A percentile compares a stretch with the other conserved stretches of the same genome.
Evolutionary conservation across 1,140 invertebrate species (phyloP).

Genomic region (Bombus pyrosoma): DNA sequence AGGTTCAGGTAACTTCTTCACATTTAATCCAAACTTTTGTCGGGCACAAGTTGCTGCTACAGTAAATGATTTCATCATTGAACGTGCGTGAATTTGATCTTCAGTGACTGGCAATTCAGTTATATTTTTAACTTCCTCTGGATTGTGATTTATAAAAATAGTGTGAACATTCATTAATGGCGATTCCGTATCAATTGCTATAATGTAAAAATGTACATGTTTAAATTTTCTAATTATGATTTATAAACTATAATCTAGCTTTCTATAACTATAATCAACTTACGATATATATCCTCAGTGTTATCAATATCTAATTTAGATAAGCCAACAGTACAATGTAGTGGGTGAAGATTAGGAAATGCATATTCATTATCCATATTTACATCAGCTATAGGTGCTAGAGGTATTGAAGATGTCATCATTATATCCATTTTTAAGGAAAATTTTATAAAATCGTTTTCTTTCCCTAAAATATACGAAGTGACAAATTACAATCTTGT

Average conservation of each 20-base stretch:
- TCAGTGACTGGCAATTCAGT: slow-evolving; percentile 86
- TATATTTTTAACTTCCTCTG: slow-evolving; percentile 85
- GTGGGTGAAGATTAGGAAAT: slow-evolving; percentile 88
- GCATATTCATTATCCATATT: slow-evolving; percentile 74
- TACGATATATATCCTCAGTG: slow-evolving; percentile 87
- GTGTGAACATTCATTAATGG: slow-evolving; percentile 86
- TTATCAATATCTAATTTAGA: slow-evolving; percentile 86
- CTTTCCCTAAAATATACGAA: slow-evolving; percentile 81
- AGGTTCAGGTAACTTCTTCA: slow-evolving; percentile 88
- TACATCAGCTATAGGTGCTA: slow-evolving; percentile 83
- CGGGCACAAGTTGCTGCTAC: slow-evolving; percentile 88
- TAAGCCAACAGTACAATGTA: slow-evolving; percentile 88
- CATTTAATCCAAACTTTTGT: slow-evolving; percentile 87
- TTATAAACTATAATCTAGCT: slow-evolving; percentile 30
- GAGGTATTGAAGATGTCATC: slow-evolving; percentile 85
- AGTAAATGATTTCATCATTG: slow-evolving; percentile 88
- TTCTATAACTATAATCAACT: slow-evolving; percentile 79
- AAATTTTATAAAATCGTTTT: slow-evolving; percentile 86
- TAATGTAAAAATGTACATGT: slow-evolving; percentile 66
- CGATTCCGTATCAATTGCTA: slow-evolving; percentile 83
- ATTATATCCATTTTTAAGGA: slow-evolving; percentile 85
- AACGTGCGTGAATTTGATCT: slow-evolving; percentile 86
- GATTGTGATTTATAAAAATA: slow-evolving; percentile 87
- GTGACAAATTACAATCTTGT: background rate
- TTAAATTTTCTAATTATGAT: background rate